Conservation (phyloP, 1,140 invertebrate genomes). For the Colletes latitarsis region DNA sequence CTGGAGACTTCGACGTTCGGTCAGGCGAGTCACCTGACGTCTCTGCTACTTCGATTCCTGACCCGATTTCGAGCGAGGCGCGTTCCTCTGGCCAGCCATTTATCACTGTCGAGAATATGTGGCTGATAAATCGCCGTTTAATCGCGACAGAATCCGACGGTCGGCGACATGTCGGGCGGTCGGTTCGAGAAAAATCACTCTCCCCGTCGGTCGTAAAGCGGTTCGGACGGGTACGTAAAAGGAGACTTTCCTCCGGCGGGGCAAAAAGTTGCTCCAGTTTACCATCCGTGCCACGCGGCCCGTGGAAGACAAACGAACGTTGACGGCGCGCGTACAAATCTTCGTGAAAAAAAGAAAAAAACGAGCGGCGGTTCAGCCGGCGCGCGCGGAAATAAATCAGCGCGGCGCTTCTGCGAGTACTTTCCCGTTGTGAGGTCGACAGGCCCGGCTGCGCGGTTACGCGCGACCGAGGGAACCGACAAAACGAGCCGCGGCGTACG, state of each 20-base stretch:
- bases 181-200: slow-evolving; percentile 43
- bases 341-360: slow-evolving; percentile 39
- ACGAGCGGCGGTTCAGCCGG: slow-evolving; percentile 41
- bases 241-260: slow-evolving; percentile 42
- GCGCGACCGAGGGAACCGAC: slow-evolving; percentile 17
- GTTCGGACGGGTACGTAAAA: slow-evolving; percentile 48
- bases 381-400: slow-evolving; percentile 70
- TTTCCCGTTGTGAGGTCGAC: slow-evolving; percentile 53
- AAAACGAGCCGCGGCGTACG: slow-evolving; percentile 59
- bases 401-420: slow-evolving; percentile 66
- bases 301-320: not conserved
- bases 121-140: slow-evolving; percentile 61
- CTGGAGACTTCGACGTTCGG: not conserved
- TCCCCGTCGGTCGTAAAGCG: slow-evolving; percentile 14
- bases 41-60: slow-evolving; percentile 33
- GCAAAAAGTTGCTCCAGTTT: slow-evolving; percentile 68
- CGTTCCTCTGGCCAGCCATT: slow-evolving; percentile 25
- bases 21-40: slow-evolving; percentile 20
- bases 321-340: slow-evolving; percentile 31
- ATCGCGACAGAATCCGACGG: slow-evolving; percentile 46
- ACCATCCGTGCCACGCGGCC: slow-evolving; percentile 19
- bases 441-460: slow-evolving; percentile 9
- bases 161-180: slow-evolving; percentile 23
- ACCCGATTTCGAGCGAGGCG: slow-evolving; percentile 46
- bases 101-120: slow-evolving; percentile 53